Evolutionary conservation across 2,113 vertebrate genomes (phyloP).

Genomic region (Danio rerio): GRCz12tu NC_133182.1:43925001-43925500

Average conservation of each 20-base stretch:
- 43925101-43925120: slow-evolving; percentile 14
- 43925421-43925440: neutral
- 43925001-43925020: slow-evolving; percentile 47
- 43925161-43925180: slow-evolving; percentile 13
- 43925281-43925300: neutral
- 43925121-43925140: neutral
- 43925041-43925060: slow-evolving; percentile 22
- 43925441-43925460: neutral
- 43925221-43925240: neutral
- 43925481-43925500: slow-evolving; percentile 12
- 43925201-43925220: neutral
- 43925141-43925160: neutral
- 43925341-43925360: neutral
- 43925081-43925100: slow-evolving; percentile 22
- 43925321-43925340: neutral
- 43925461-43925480: slow-evolving; percentile 6
- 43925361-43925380: neutral
- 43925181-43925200: neutral
- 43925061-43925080: slow-evolving; percentile 15
- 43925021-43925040: slow-evolving; percentile 44
- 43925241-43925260: neutral
- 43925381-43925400: neutral
- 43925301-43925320: neutral
- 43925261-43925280: neutral
- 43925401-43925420: neutral